A percentile compares a stretch with the other conserved stretches of the same genome.
Conservation (phyloP, 2,797 vertebrate species). For the Buphagus erythrorhynchus region DNA sequence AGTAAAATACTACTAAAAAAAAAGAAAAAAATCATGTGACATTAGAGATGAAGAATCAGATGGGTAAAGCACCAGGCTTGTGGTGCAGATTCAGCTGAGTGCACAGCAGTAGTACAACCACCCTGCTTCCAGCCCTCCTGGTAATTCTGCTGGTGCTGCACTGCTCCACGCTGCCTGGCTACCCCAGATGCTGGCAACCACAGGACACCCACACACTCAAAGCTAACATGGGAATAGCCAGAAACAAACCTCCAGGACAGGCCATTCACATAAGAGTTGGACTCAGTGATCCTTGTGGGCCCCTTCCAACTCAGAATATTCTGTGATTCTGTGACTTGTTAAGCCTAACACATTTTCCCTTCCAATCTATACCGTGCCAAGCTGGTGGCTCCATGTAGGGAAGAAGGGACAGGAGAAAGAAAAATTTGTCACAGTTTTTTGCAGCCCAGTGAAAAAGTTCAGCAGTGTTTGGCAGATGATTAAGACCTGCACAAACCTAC, state of each 20-base stretch:
- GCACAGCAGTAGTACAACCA: background rate
- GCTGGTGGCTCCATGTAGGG: background rate
- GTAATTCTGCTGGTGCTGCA: background rate
- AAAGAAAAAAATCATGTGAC: rapidly evolving
- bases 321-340: background rate
- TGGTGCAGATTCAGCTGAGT: background rate
- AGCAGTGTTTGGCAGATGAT: background rate
- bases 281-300: background rate
- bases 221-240: background rate
- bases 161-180: background rate
- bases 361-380: background rate
- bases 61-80: background rate
- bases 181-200: background rate
- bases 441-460: background rate
- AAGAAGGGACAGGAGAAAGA: background rate
- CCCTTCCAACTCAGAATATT: background rate
- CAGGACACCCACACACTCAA: background rate
- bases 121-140: background rate
- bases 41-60: background rate
- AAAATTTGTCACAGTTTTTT: background rate
- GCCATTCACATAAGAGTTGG: background rate
- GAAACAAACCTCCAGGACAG: background rate
- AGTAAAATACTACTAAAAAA: background rate
- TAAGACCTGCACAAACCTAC: background rate
- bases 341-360: background rate